Conservation (phyloP, 2,113 vertebrate genomes). For the Cavia porcellus region DNA sequence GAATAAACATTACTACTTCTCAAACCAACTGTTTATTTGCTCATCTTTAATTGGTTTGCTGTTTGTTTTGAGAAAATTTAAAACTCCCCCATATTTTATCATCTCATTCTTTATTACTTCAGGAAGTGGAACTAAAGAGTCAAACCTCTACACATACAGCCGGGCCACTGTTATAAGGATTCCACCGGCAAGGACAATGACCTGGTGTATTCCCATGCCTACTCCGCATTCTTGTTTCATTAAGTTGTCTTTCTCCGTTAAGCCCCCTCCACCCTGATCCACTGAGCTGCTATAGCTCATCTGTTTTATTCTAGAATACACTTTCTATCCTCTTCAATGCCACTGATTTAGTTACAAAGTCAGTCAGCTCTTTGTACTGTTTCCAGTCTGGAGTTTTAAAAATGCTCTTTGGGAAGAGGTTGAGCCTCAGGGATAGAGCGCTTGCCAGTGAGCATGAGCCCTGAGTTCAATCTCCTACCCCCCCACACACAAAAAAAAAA, state of each 20-base stretch:
- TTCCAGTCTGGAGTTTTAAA: not conserved
- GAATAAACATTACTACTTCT: not conserved
- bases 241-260: not conserved
- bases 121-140: not conserved
- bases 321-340: not conserved
- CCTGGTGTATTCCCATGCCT: not conserved
- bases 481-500: no score
- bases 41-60: not conserved
- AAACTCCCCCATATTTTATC: not conserved
- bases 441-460: not conserved
- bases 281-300: not conserved
- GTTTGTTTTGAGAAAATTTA: not conserved
- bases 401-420: not conserved
- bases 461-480: not conserved
- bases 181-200: not conserved
- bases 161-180: not conserved
- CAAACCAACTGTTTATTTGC: not conserved
- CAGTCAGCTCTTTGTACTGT: not conserved
- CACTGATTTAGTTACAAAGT: not conserved
- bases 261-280: not conserved
- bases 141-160: not conserved
- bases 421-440: not conserved
- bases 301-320: not conserved
- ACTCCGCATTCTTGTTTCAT: not conserved
- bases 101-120: not conserved